A percentile compares a stretch with the other conserved stretches of the same genome.
Conservation (phyloP, 1,140 invertebrate genomes). For the Drosophila repletoides region DNA sequence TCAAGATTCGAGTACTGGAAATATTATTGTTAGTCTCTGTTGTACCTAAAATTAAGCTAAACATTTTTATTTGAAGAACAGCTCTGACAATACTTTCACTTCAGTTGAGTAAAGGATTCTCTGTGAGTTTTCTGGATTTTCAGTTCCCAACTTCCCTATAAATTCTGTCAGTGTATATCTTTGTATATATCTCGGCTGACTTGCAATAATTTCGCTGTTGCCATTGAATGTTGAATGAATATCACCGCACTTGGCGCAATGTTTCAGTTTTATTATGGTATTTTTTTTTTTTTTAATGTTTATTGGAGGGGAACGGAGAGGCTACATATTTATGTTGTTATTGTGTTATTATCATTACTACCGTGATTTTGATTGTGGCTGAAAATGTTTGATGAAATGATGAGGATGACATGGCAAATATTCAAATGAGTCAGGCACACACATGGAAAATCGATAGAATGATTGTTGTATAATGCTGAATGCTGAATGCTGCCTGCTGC, state of each 20-base stretch:
- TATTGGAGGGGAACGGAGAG: not conserved
- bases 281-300: too few relatives aligned
- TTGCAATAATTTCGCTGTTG: constrained; percentile 70
- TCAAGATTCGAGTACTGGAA: too few relatives aligned
- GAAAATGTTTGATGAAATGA: constrained; percentile 56
- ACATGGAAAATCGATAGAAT: constrained; percentile 77
- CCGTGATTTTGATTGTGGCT: constrained; percentile 67
- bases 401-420: constrained; percentile 66
- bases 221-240: constrained; percentile 68
- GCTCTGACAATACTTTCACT: too few relatives aligned
- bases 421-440: constrained; percentile 63
- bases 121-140: too few relatives aligned
- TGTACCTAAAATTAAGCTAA: too few relatives aligned
- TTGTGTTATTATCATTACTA: constrained; percentile 69
- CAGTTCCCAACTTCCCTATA: too few relatives aligned
- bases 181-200: constrained; percentile 46
- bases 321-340: constrained; percentile 16
- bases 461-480: constrained; percentile 76
- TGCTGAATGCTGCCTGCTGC: too few relatives aligned
- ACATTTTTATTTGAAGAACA: too few relatives aligned
- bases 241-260: constrained; percentile 71
- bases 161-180: not conserved
- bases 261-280: constrained; percentile 57
- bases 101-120: too few relatives aligned
- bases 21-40: too few relatives aligned